Base-by-base conservation (phyloP, 2,797 vertebrate species). In the Acanthurus tractus region DNA sequence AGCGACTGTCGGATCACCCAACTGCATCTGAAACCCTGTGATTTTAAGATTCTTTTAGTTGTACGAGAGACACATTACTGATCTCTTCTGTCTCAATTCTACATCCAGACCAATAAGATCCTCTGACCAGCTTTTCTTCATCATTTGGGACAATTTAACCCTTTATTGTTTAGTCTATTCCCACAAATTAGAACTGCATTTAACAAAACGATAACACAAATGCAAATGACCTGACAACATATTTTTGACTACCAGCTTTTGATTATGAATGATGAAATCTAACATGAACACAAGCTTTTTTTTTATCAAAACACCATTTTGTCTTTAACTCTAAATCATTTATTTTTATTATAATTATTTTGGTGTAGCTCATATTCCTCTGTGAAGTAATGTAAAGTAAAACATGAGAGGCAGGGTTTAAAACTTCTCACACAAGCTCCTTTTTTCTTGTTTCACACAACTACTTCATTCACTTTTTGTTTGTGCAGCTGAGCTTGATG, bases 11-110 rank as follows among this genome's bases (percentile, higher is more conserved):
- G 17, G n/a, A 76, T 69, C 65, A 8, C 2, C 11, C 6, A 45
- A 8, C 25, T 52, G 54, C 56, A 17, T 77, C 34, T 55, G 46
- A 58, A 69, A 50, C 12, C 1, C 6, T 15, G 44, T 2, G 13
- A 77, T 77, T 59, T 66, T 8, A 55, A 53, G 34, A 36, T 48
- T 40, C 2, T 55, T 40, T 29, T 1, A 36, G 17, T 25, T 29
- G 9, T 70, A 63, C 67, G 17, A 66, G 57, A 13, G 34, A 46
- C 56, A 70, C 40, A 72, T 20, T 42, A 53, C 34, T 11, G 34
- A 66, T 65, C 40, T 58, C 42, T 56, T 23, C 18, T 14, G 11
- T 20, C 23, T 52, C 57, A 55, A 13, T 82, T 78, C 54, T 46
- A 20, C 18, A 9, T 48, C 17, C 12, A 53, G n/a, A 58, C 15